These are phyloP conservation scores for Dryas iulia DNA, from an alignment of 1,140 invertebrate species.

Conservation along the genomic window DNA sequence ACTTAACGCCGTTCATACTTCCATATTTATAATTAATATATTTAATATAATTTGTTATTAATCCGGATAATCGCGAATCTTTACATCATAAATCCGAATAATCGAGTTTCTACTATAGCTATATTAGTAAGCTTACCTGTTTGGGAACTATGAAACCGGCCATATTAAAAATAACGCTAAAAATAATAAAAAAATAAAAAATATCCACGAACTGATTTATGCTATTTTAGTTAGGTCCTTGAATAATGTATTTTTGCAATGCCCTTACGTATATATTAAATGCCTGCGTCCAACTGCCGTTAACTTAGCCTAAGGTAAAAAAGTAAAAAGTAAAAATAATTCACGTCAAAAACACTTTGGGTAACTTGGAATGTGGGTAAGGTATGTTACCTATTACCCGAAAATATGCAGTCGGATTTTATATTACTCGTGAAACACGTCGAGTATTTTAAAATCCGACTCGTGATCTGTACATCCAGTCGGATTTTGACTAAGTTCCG, in stretches of 20 bases:
- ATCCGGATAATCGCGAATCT: too few species aligned
- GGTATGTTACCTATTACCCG: not conserved
- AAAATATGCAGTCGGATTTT: not conserved
- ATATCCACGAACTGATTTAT: slow-evolving; percentile 30
- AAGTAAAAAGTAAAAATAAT: too few species aligned
- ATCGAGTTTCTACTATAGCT: too few species aligned
- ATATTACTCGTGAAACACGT: not conserved
- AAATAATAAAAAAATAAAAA: slow-evolving; percentile 3
- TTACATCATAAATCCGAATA: too few species aligned
- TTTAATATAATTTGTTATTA: too few species aligned
- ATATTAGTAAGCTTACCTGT: slow-evolving; percentile 37
- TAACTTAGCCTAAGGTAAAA: slow-evolving; percentile 33
- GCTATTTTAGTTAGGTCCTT: slow-evolving; percentile 43
- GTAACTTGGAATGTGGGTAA: not conserved
- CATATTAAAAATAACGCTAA: slow-evolving; percentile 26
- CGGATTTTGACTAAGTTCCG: not conserved
- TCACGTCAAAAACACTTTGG: not conserved
- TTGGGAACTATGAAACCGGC: slow-evolving; percentile 36
- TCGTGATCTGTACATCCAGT: not conserved
- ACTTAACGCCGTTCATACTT: too few species aligned
- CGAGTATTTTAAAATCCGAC: not conserved
- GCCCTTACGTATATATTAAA: slow-evolving; percentile 34
- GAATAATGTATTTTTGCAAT: slow-evolving; percentile 44
- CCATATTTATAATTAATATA: too few species aligned
- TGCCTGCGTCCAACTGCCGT: slow-evolving; percentile 41